phyloP scores from a whole-genome alignment of 2,797 vertebrate species.

The Phrynocephalus forsythii region DNA sequence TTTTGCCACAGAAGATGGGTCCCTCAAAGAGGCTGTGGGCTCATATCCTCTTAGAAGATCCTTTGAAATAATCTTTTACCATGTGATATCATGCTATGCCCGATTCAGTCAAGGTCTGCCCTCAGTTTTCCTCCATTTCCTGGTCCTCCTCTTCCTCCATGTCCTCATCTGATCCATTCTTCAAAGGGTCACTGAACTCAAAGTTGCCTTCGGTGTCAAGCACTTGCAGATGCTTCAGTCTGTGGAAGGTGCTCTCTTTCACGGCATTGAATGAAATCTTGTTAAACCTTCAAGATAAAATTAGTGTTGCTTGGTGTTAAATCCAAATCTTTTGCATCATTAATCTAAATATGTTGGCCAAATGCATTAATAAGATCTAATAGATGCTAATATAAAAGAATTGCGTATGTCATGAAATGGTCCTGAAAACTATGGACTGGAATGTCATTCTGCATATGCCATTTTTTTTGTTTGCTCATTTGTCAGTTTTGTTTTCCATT shows the following conservation, averaged over 20 bases:
- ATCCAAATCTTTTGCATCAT: not conserved
- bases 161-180: slow-evolving; percentile 74
- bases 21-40: not conserved
- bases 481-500: not conserved
- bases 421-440: not conserved
- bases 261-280: slow-evolving; percentile 86
- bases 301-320: not conserved
- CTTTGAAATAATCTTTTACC: slow-evolving; percentile 37
- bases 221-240: slow-evolving; percentile 89
- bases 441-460: not conserved
- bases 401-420: too few species aligned
- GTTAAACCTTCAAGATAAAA: slow-evolving; percentile 84
- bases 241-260: slow-evolving; percentile 88
- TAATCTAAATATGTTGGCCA: not conserved
- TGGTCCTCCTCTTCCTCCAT: slow-evolving; percentile 75
- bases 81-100: slow-evolving; percentile 19
- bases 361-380: not conserved
- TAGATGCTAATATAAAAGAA: not conserved
- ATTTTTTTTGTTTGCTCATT: not conserved
- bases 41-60: not conserved
- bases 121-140: slow-evolving; percentile 66
- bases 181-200: slow-evolving; percentile 75
- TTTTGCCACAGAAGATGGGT: not conserved
- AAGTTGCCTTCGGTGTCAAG: slow-evolving; percentile 89
- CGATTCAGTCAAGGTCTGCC: slow-evolving; percentile 52